These are phyloP conservation scores for Mobula birostris DNA, from an alignment of 2,113 vertebrate species.

Conservation along the genomic window DNA sequence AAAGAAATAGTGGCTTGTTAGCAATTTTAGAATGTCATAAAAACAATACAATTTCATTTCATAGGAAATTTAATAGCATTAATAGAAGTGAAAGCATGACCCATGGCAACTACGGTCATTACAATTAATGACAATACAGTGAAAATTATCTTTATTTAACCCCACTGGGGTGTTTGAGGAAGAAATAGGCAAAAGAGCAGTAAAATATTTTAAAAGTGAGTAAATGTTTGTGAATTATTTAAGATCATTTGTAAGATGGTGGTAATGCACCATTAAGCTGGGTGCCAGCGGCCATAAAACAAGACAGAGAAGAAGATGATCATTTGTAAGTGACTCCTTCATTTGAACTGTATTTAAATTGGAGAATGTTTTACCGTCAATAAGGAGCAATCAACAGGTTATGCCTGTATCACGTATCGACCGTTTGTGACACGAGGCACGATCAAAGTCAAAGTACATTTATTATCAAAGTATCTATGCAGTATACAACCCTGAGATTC, in stretches of 20 bases:
- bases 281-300: no score
- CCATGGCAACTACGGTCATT: neutral
- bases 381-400: neutral
- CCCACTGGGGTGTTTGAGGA: neutral
- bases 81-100: neutral
- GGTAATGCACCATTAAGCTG: no score
- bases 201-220: neutral
- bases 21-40: neutral
- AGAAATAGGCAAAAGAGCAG: neutral
- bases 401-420: no score
- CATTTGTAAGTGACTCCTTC: neutral
- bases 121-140: neutral
- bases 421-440: no score
- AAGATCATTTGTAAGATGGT: neutral
- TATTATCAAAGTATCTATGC: no score
- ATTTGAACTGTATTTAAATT: neutral
- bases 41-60: neutral
- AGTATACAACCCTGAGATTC: no score
- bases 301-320: neutral
- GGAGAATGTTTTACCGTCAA: neutral
- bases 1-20: neutral
- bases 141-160: neutral
- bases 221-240: neutral
- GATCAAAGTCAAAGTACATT: no score
- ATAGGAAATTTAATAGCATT: neutral